Conservation (phyloP, 2,888 invertebrate genomes). For the Phortica okadai region DNA sequence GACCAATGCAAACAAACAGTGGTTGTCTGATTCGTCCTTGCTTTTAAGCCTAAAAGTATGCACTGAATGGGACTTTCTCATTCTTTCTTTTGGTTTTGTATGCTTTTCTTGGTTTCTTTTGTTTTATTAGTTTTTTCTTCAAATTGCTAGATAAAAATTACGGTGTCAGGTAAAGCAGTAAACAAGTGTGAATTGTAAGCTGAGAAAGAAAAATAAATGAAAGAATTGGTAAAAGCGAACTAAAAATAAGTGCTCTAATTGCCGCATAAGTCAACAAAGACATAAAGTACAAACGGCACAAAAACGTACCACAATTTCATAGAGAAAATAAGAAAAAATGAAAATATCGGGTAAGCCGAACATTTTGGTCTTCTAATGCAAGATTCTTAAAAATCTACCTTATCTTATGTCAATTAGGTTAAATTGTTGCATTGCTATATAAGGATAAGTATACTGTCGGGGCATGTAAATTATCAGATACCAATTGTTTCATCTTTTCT, state of each 20-base stretch:
- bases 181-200: background rate
- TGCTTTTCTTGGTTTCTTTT: background rate
- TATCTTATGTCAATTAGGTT: no score
- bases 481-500: no score
- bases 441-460: no score
- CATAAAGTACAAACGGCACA: slow-evolving; percentile 36
- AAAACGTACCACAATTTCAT: slow-evolving; percentile 29
- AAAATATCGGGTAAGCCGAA: no score
- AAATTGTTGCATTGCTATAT: no score
- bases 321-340: no score
- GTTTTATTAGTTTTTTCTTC: background rate
- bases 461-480: no score
- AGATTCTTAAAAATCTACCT: no score
- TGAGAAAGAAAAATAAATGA: background rate
- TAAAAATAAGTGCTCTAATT: slow-evolving; percentile 49
- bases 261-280: slow-evolving; percentile 64
- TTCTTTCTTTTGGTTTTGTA: background rate
- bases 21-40: background rate
- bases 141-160: background rate
- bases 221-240: background rate
- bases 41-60: background rate
- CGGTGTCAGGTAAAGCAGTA: background rate
- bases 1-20: background rate
- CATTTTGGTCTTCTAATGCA: no score
- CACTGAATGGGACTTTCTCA: background rate